Percentiles rank a stretch among this genome's conserved stretches.
Evolutionary conservation across 2,797 vertebrate species (phyloP).

Genomic region (Florisuga fusca): DNA sequence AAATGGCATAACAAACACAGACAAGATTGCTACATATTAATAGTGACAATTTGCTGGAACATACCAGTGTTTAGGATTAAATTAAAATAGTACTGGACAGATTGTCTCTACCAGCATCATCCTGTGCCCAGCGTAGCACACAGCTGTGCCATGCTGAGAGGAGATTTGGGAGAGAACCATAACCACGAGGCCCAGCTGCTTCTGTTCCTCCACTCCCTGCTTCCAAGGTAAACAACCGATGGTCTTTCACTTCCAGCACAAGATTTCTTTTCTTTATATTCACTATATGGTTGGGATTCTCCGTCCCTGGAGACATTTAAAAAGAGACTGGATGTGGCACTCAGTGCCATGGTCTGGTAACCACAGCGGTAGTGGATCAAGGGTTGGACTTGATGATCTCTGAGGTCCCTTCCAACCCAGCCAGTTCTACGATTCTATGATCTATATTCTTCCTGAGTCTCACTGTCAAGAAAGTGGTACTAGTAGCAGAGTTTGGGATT

Average conservation of each 20-base stretch:
- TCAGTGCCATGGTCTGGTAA: too few relatives aligned
- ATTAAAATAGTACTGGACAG: conserved; percentile 41
- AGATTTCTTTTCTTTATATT: neutral
- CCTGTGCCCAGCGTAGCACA: neutral
- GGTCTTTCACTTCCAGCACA: neutral
- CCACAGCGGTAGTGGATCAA: too few relatives aligned
- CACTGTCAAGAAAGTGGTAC: neutral
- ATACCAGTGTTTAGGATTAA: conserved; percentile 11
- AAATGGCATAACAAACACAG: conserved; percentile 36
- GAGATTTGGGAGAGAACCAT: neutral
- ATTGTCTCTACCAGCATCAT: conserved; percentile 31
- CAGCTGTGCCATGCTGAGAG: conserved; percentile 11
- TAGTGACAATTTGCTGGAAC: conserved; percentile 35
- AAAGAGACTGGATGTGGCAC: too few relatives aligned
- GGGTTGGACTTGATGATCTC: too few relatives aligned
- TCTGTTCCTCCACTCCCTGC: neutral
- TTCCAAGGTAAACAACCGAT: neutral
- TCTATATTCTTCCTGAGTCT: neutral
- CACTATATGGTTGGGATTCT: neutral
- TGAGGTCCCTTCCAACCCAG: too few relatives aligned
- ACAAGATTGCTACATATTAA: conserved; percentile 23
- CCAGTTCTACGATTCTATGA: too few relatives aligned
- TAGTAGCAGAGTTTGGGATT: neutral
- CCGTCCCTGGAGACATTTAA: too few relatives aligned
- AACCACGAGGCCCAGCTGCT: neutral